Evolutionary conservation across 2,888 invertebrate species (phyloP), one percentile per base, ranked within the genome.

Genomic region (Paralinhomoeus sp.): DNA sequence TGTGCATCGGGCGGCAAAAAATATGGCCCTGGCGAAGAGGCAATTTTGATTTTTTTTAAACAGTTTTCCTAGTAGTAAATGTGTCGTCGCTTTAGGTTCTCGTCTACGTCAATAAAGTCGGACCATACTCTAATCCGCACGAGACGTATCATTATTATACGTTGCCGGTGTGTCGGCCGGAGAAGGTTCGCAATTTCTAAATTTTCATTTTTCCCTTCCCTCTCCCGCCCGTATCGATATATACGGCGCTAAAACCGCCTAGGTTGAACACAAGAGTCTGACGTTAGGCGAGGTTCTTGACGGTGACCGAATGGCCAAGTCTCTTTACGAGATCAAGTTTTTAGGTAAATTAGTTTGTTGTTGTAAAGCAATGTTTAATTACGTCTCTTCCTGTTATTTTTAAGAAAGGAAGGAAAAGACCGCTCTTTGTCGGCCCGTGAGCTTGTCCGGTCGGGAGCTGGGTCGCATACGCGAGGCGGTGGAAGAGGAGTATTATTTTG

Each of bases 131-230:
- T 54, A 69, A 69, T 53, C 67, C 67, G 7, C 68, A 69, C 57
- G 69, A 69, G 52, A 69, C 69, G 0, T 69, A 69, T 50, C 69
- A 69, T 52, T 69, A 68, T 52, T 69, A 67, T 51, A 62, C 65
- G 49, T 56, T 69, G 33, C 69, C 69, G 24, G 65, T 69, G 0
- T 69, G 69, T 53, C 51, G 67, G 37, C 69, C 69, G 37, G 54
- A 62, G 21, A 65, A 67, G 60, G 69, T 69, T 53, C 54, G 54
- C 46, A 17, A 24, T 24, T 41, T 27, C 17, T 9, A 27, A 5
- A 27, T 27, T 27, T 27, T 18, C 21, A 20, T 22, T 13, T 36
- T 24, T n/a, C n/a, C n/a, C n/a, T n/a, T n/a, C n/a, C n/a, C n/a
- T n/a, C n/a, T n/a, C n/a, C 24, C 31, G 34, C 20, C 23, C 3